Percentiles rank a stretch among this genome's conserved stretches.
Conservation (phyloP, 2,888 invertebrate genomes). For the Ichneumon xanthorius region DNA sequence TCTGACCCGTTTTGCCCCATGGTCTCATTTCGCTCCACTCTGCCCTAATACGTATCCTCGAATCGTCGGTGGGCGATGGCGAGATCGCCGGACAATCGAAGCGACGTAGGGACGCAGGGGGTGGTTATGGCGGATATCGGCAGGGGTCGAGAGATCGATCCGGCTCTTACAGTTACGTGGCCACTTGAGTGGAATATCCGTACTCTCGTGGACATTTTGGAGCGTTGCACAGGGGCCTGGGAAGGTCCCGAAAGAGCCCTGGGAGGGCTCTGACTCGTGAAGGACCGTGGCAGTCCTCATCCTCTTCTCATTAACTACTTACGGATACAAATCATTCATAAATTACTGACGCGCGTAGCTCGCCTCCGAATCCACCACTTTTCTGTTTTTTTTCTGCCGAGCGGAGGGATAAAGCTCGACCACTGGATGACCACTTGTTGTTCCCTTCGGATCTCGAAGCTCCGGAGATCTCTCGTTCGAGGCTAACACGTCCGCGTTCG, state of each 20-base stretch:
- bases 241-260: no score
- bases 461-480: conserved; percentile 34
- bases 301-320: no score
- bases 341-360: no score
- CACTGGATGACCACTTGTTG: conserved; percentile 61
- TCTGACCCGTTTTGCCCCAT: no score
- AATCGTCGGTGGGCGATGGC: conserved; percentile 11
- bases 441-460: conserved; percentile 46
- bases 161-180: conserved; percentile 72
- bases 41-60: conserved; percentile 15
- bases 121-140: conserved; percentile 32
- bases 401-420: conserved; percentile 16
- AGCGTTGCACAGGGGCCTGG: not conserved
- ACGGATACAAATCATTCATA: no score
- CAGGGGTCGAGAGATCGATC: conserved; percentile 80
- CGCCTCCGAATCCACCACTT: not conserved
- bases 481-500: conserved; percentile 46
- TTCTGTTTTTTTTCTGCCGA: not conserved
- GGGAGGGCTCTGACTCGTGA: no score
- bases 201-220: not conserved
- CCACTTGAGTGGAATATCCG: not conserved
- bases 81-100: conserved; percentile 19
- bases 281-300: no score
- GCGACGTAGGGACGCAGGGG: conserved; percentile 9
- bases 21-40: no score